phyloP scores from a whole-genome alignment of 2,797 vertebrate species.

The Ptychadena robeensis region DNA sequence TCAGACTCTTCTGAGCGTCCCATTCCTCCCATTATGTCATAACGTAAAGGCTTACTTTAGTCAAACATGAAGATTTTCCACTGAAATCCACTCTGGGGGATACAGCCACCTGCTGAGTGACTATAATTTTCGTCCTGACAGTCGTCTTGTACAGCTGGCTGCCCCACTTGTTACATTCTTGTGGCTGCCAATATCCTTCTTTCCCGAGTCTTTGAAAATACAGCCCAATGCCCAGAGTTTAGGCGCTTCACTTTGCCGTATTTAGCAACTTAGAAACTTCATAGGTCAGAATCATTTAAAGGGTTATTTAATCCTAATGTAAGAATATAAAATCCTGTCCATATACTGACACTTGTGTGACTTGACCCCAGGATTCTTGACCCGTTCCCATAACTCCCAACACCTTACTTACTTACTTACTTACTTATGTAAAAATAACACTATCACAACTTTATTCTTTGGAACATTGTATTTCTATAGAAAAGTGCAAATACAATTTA shows the following conservation, averaged over 20 bases:
- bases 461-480: too few relatives aligned
- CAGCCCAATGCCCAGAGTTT: not conserved
- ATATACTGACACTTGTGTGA: too few relatives aligned
- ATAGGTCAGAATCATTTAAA: not conserved
- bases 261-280: not conserved
- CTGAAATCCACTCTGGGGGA: not conserved
- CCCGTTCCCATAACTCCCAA: too few relatives aligned
- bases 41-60: not conserved
- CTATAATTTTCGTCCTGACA: not conserved
- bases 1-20: not conserved
- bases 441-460: too few relatives aligned
- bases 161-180: not conserved
- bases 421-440: too few relatives aligned
- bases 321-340: too few relatives aligned
- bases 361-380: too few relatives aligned
- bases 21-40: slow-evolving; percentile 1
- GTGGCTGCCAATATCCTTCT: not conserved
- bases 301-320: too few relatives aligned
- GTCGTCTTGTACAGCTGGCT: not conserved
- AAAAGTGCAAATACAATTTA: too few relatives aligned
- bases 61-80: not conserved
- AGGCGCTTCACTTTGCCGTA: not conserved
- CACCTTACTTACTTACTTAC: too few relatives aligned
- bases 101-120: not conserved
- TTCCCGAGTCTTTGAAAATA: not conserved